Evolutionary conservation across 2,797 vertebrate genomes (phyloP), one percentile per base, ranked within the genome.

Genomic region (Sebastes paucispinis): DNA sequence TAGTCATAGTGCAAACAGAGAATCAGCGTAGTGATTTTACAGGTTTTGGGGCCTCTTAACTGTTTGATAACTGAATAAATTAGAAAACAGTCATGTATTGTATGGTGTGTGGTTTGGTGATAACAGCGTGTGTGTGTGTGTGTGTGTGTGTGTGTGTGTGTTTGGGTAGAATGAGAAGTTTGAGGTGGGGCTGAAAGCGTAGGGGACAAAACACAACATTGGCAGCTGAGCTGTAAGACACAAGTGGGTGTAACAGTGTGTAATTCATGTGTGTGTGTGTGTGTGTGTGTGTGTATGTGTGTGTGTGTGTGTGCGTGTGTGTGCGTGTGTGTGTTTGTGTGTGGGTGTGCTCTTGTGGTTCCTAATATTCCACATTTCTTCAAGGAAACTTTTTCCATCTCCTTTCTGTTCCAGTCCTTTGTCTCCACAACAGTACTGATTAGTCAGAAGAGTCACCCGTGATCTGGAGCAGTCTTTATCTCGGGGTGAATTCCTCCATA

Each of bases 191-290:
- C 47, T 55, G 59, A 34, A 34, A n/a, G 60, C 3, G 1, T n/a
- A 25, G 10, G 14, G 55, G 36, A 59, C 22, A 47, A 57, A 82
- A 65, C 57, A 70, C 69, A 39, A 60, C 20, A 12, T 25, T 71
- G 39, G 59, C 60, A 76, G 58, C 63, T 22, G 64, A 73, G 79
- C 59, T 69, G 62, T 73, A 73, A 84, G 77, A 84, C 82, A 84
- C 69, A 6, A 66, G 69, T 73, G 27, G 47, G 43, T 2, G 1
- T 55, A 63, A 60, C 58, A 32, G 9, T 70, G 62, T 36, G 22
- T 64, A 29, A 24, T 60, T 27, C 3, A 4, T 58, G 20, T 29
- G 34, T 18, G 32, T 47, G 63, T 54, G 43, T 43, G 63, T 54
- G 43, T 36, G 24, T 10, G 36, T 57, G 20, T 22, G 24, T 22